Percentiles rank a stretch among this genome's conserved stretches.
These are phyloP conservation scores for Pollimyrus isidori DNA, from an alignment of 2,113 vertebrate genomes.

Conservation along the genomic window DNA sequence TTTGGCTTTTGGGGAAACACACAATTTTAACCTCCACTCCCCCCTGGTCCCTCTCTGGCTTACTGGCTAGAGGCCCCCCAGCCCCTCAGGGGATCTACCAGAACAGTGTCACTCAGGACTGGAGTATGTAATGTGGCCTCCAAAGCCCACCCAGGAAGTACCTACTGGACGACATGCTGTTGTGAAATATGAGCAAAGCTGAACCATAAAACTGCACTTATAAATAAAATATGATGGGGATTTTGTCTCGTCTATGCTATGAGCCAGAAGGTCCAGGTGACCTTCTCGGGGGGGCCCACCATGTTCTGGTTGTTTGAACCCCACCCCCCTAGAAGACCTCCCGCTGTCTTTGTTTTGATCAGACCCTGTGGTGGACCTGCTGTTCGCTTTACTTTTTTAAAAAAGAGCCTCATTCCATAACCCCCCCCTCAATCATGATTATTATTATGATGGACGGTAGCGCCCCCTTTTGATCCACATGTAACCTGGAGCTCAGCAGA, in stretches of 20 bases:
- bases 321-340: not conserved
- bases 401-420: not conserved
- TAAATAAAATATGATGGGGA: not conserved
- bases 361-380: not conserved
- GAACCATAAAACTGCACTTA: not conserved
- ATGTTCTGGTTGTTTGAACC: not conserved
- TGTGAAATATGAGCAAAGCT: not conserved
- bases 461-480: not conserved
- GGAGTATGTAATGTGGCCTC: not conserved
- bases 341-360: not conserved
- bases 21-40: not conserved
- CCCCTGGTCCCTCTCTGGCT: not conserved
- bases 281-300: not conserved
- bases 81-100: not conserved
- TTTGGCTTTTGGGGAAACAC: not conserved
- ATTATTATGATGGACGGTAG: not conserved
- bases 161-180: not conserved
- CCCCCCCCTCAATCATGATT: not conserved
- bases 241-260: not conserved
- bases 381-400: not conserved
- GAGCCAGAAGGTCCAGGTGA: not conserved
- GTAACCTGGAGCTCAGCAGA: not conserved
- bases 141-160: not conserved
- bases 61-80: not conserved
- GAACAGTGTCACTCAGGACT: not conserved